These are phyloP conservation scores for Podocnemis expansa DNA, from an alignment of 2,113 vertebrate genomes.

Conservation along the genomic window DNA sequence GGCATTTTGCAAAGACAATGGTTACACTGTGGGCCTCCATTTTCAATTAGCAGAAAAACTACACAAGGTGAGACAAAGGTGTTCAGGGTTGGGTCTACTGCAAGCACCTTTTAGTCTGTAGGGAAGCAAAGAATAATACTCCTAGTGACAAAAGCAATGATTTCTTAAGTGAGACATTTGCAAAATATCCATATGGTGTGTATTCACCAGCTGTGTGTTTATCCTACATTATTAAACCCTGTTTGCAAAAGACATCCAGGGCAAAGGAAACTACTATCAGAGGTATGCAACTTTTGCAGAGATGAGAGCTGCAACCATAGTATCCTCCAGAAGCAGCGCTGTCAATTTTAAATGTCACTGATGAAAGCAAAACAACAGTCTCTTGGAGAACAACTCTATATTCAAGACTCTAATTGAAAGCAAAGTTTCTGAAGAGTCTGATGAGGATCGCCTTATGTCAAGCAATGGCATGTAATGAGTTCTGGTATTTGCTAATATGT, in stretches of 20 bases:
- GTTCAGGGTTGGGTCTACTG: background rate
- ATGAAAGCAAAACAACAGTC: background rate
- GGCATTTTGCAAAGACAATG: background rate
- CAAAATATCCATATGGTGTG: background rate
- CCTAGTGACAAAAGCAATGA: constrained; percentile 40
- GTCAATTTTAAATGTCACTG: background rate
- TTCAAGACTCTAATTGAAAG: background rate
- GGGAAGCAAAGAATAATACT: constrained; percentile 20
- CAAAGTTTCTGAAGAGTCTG: background rate
- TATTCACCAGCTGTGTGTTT: background rate
- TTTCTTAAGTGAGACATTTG: constrained; percentile 54
- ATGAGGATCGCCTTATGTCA: background rate
- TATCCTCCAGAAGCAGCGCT: background rate
- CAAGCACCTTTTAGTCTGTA: constrained; percentile 11
- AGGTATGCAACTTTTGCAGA: constrained; percentile 34
- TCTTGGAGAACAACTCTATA: background rate
- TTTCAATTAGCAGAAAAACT: background rate
- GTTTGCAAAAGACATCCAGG: constrained; percentile 44
- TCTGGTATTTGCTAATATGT: background rate
- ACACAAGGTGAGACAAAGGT: background rate
- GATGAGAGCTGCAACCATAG: background rate
- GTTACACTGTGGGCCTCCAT: background rate
- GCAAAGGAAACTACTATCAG: constrained; percentile 52
- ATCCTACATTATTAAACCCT: constrained; percentile 42
- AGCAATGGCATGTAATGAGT: background rate